Conservation (phyloP, 92 coral and sea anemone species). For the Paragorgia papillata region DNA sequence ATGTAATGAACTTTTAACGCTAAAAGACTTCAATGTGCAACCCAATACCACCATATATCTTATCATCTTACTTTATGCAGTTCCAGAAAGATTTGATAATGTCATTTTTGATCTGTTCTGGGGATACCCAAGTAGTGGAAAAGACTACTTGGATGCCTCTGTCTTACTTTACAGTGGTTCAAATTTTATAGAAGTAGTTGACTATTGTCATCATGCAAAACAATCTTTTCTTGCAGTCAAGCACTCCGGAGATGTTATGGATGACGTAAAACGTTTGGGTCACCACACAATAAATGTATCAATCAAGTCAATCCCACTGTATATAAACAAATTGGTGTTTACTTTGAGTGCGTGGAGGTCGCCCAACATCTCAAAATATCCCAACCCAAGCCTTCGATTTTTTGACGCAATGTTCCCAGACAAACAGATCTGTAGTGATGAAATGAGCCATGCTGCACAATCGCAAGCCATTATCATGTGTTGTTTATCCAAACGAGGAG, state of each 20-base stretch:
- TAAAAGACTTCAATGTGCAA: slow-evolving; percentile 71
- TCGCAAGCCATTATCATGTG: slow-evolving; percentile 98
- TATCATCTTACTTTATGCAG: slow-evolving; percentile 79
- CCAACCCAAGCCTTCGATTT: slow-evolving; percentile 79
- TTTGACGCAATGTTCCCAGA: slow-evolving; percentile 77
- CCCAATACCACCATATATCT: slow-evolving; percentile 77
- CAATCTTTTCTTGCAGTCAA: slow-evolving; percentile 51
- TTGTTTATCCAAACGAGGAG: slow-evolving; percentile 74
- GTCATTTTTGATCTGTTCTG: slow-evolving; percentile 89
- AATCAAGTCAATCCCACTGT: slow-evolving; percentile 64
- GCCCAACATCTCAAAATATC: slow-evolving; percentile 84
- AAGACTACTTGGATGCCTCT: slow-evolving; percentile 83
- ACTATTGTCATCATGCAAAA: slow-evolving; percentile 22
- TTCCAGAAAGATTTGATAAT: slow-evolving; percentile 76
- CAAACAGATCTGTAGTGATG: slow-evolving; percentile 85
- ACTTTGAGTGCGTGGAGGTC: slow-evolving; percentile 90
- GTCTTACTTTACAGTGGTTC: slow-evolving; percentile 77
- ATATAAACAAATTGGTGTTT: slow-evolving; percentile 81
- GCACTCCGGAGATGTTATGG: slow-evolving; percentile 96
- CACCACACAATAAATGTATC: slow-evolving; percentile 81
- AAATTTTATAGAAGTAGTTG: slow-evolving; percentile 61
- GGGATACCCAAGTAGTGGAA: slow-evolving; percentile 72
- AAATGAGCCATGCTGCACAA: slow-evolving; percentile 81
- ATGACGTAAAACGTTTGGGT: slow-evolving; percentile 50
- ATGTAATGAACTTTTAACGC: slow-evolving; percentile 33